phyloP scores from a whole-genome alignment of 1,140 invertebrate genomes.

The Drosophila cardini region DNA sequence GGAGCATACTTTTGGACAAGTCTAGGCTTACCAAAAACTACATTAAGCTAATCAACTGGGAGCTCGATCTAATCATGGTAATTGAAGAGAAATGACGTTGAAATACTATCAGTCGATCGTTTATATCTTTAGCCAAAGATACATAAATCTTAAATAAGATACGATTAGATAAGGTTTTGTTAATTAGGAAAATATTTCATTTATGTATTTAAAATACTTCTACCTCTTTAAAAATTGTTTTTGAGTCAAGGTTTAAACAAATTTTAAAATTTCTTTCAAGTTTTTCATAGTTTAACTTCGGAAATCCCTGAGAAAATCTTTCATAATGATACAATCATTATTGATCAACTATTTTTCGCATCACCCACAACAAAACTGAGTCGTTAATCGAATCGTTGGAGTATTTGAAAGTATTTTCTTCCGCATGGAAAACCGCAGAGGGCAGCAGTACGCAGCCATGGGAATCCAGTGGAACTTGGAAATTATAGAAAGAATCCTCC shows the following conservation, averaged over 20 bases:
- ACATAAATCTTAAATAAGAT: too few relatives aligned
- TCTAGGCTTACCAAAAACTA: neutral
- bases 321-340: constrained; percentile 45
- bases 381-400: constrained; percentile 32
- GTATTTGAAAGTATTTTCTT: constrained; percentile 20
- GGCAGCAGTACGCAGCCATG: constrained; percentile 34
- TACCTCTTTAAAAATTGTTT: too few relatives aligned
- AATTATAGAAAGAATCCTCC: constrained; percentile 22
- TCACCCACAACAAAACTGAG: constrained; percentile 23
- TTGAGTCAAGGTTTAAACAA: too few relatives aligned
- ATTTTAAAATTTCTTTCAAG: too few relatives aligned
- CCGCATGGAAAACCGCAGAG: constrained; percentile 29
- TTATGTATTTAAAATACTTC: too few relatives aligned
- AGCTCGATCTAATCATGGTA: neutral
- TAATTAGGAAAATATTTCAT: too few relatives aligned
- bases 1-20: neutral
- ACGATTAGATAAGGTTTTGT: too few relatives aligned
- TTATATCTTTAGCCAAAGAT: too few relatives aligned
- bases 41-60: constrained; percentile 11
- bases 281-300: neutral
- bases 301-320: constrained; percentile 20
- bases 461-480: constrained; percentile 12
- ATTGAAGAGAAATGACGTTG: neutral
- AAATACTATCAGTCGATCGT: neutral
- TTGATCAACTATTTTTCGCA: constrained; percentile 28